phyloP scores from a whole-genome alignment of 1,140 invertebrate genomes.

The Thaumetopoea pityocampa region DNA sequence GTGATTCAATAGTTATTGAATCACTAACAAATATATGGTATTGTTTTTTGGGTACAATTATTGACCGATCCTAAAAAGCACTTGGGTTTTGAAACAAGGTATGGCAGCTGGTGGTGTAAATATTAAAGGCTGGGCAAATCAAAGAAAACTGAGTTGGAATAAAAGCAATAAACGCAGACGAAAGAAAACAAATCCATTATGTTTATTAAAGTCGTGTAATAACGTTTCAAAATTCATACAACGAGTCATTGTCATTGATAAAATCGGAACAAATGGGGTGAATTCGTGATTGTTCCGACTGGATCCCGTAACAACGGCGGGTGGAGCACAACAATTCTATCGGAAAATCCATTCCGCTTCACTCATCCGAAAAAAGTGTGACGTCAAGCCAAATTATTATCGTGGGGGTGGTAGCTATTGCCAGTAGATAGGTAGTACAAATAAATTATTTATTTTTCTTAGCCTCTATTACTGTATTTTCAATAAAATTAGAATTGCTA shows the following conservation, averaged over 20 bases:
- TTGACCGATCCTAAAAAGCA: too few species aligned
- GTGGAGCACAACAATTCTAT: conserved; percentile 50
- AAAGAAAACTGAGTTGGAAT: too few species aligned
- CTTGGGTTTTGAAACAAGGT: too few species aligned
- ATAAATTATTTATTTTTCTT: conserved; percentile 17
- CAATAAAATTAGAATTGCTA: too few species aligned
- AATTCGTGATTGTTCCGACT: conserved; percentile 14
- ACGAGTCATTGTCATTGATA: conserved; percentile 12
- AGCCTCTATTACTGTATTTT: too few species aligned
- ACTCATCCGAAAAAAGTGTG: conserved; percentile 60
- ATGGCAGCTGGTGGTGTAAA: too few species aligned
- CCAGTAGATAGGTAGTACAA: conserved; percentile 17
- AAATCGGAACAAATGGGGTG: conserved; percentile 15
- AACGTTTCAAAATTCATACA: conserved; percentile 14
- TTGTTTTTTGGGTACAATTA: too few species aligned
- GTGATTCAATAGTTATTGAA: too few species aligned
- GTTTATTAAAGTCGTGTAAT: conserved; percentile 4
- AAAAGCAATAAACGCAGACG: too few species aligned
- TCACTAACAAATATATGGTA: too few species aligned
- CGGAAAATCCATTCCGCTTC: conserved; percentile 57
- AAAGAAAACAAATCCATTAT: too few species aligned
- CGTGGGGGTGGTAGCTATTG: conserved; percentile 44
- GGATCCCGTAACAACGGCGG: conserved; percentile 13
- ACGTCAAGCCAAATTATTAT: conserved; percentile 64
- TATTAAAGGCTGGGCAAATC: too few species aligned